Conservation (phyloP, 2,888 invertebrate genomes). For the Drosophila mimica region DNA sequence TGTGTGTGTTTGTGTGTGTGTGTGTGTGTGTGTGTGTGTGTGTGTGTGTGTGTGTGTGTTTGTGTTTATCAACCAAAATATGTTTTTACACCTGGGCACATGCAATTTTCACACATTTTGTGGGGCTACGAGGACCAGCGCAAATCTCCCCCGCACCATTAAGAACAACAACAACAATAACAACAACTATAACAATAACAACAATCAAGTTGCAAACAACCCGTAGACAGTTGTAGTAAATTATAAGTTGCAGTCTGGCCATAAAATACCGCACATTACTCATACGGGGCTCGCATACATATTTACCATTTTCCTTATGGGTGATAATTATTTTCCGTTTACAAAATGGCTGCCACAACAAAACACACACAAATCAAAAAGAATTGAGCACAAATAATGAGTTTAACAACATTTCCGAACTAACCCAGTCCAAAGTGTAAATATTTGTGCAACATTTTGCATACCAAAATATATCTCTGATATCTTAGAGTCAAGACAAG, state of each 20-base stretch:
- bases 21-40: conserved; percentile 27
- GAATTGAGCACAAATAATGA: conserved; percentile 2
- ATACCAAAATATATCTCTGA: no score
- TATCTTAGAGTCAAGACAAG: no score
- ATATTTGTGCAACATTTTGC: background rate
- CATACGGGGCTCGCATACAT: conserved; percentile 75
- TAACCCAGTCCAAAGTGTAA: background rate
- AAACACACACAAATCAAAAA: conserved; percentile 15
- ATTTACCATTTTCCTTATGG: conserved; percentile 47
- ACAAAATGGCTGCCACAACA: conserved; percentile 65
- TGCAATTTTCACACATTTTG: conserved; percentile 80
- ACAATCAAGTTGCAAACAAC: conserved; percentile 64
- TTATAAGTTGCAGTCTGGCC: conserved; percentile 69
- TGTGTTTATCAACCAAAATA: conserved; percentile 69
- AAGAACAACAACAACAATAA: conserved; percentile 52
- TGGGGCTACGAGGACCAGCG: conserved; percentile 27
- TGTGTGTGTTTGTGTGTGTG: conserved; percentile 31
- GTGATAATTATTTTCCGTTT: conserved; percentile 76
- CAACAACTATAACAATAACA: conserved; percentile 38
- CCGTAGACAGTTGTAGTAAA: conserved; percentile 75
- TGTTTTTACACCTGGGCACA: conserved; percentile 61
- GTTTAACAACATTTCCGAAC: background rate
- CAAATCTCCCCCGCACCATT: conserved; percentile 25
- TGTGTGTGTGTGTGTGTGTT: conserved; percentile 8
- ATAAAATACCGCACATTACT: conserved; percentile 73